Evolutionary conservation across 2,113 vertebrate genomes (phyloP).

Genomic region (Vulpes ferrilata): DNA sequence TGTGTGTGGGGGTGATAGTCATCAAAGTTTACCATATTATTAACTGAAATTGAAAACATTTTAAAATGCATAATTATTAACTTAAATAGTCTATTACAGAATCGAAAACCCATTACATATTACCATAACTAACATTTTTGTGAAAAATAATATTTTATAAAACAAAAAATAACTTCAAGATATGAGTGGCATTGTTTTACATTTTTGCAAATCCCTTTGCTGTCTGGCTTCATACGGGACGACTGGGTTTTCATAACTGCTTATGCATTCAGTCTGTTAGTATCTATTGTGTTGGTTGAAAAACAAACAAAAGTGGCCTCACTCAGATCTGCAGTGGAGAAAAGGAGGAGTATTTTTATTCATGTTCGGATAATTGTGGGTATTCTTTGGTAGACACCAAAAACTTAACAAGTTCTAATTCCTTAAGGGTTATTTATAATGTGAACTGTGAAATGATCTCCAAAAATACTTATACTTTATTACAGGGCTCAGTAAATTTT

Average conservation of each 20-base stretch:
- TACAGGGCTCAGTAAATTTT: not conserved
- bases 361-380: not conserved
- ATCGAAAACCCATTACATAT: not conserved
- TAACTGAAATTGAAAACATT: not conserved
- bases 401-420: not conserved
- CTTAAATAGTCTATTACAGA: not conserved
- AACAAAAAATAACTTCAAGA: not conserved
- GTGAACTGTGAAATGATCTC: not conserved
- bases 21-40: not conserved
- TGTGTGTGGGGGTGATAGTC: not conserved
- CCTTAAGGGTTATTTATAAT: slow-evolving; percentile 7
- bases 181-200: not conserved
- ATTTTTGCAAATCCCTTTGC: not conserved
- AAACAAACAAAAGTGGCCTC: not conserved
- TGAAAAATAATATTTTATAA: not conserved
- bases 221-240: not conserved
- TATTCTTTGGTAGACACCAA: not conserved
- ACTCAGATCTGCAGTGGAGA: not conserved
- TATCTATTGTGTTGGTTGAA: not conserved
- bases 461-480: not conserved
- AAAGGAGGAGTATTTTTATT: not conserved
- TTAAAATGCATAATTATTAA: not conserved
- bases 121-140: not conserved
- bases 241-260: not conserved
- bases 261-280: not conserved